Evolutionary conservation across 2,113 vertebrate species (phyloP).

Genomic region (Apodemus speciosus): DNA sequence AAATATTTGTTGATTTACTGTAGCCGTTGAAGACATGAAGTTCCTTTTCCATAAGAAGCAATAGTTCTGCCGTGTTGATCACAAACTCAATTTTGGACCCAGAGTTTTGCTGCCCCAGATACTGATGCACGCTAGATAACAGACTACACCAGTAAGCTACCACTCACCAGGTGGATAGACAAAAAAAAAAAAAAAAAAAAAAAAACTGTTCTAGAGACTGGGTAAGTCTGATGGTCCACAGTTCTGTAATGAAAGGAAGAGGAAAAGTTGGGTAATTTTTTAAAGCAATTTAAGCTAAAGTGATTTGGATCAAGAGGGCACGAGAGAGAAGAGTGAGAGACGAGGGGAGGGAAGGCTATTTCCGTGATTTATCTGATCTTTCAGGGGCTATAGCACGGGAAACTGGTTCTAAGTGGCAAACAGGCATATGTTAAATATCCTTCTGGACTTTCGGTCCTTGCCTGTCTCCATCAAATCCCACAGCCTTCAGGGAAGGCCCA

Average conservation of each 20-base stretch:
- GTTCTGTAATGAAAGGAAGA: slow-evolving; percentile 53
- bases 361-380: not conserved
- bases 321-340: not conserved
- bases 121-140: not conserved
- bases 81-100: not conserved
- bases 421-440: slow-evolving; percentile 56
- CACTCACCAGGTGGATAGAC: not conserved
- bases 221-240: not conserved
- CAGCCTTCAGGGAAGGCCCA: not conserved
- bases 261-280: slow-evolving; percentile 52
- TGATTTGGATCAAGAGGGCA: slow-evolving; percentile 54
- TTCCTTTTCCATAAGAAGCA: slow-evolving; percentile 3
- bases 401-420: slow-evolving; percentile 29
- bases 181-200: slow-evolving; percentile 16
- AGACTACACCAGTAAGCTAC: not conserved
- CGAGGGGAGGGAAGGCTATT: not conserved
- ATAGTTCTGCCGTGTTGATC: not conserved
- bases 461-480: slow-evolving; percentile 62
- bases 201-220: slow-evolving; percentile 54
- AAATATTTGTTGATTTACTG: not conserved
- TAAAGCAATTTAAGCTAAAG: slow-evolving; percentile 64
- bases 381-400: slow-evolving; percentile 48
- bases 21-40: not conserved
- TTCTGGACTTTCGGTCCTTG: slow-evolving; percentile 40
- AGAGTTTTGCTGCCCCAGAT: not conserved